Evolutionary conservation across 2,888 invertebrate species (phyloP).

Genomic region (Parnassius orleans): DNA sequence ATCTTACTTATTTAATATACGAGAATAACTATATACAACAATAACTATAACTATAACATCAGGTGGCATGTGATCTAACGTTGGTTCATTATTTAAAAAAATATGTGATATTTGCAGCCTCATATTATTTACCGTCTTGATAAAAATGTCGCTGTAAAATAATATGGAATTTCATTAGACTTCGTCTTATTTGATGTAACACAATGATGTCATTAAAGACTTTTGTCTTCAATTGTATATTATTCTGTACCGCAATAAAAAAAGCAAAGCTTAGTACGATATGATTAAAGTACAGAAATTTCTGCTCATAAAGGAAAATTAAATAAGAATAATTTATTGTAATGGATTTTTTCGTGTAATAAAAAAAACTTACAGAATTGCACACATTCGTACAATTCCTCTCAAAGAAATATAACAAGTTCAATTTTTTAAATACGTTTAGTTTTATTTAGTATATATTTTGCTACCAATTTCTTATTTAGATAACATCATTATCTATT

Average conservation of each 20-base stretch:
- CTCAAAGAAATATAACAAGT: too few species aligned
- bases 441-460: too few species aligned
- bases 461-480: too few species aligned
- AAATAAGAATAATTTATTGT: conserved; percentile 14
- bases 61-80: too few species aligned
- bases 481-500: too few species aligned
- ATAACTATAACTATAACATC: too few species aligned
- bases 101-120: background rate
- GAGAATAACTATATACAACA: too few species aligned
- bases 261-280: conserved; percentile 19
- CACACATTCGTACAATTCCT: too few species aligned
- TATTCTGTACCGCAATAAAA: conserved; percentile 21
- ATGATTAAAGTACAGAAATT: conserved; percentile 21
- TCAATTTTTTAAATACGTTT: too few species aligned
- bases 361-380: too few species aligned
- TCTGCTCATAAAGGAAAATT: conserved; percentile 20
- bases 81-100: too few species aligned
- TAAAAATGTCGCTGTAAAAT: conserved; percentile 15
- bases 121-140: conserved; percentile 9
- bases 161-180: conserved; percentile 11
- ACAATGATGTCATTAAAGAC: conserved; percentile 23
- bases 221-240: conserved; percentile 24
- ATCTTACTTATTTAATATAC: too few species aligned
- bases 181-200: conserved; percentile 21
- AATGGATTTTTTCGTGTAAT: conserved; percentile 9